A percentile compares a stretch with the other conserved stretches of the same genome.
These are phyloP conservation scores for Pseudorhombus dupliciocellatus DNA, from an alignment of 2,113 vertebrate genomes.

Conservation along the genomic window DNA sequence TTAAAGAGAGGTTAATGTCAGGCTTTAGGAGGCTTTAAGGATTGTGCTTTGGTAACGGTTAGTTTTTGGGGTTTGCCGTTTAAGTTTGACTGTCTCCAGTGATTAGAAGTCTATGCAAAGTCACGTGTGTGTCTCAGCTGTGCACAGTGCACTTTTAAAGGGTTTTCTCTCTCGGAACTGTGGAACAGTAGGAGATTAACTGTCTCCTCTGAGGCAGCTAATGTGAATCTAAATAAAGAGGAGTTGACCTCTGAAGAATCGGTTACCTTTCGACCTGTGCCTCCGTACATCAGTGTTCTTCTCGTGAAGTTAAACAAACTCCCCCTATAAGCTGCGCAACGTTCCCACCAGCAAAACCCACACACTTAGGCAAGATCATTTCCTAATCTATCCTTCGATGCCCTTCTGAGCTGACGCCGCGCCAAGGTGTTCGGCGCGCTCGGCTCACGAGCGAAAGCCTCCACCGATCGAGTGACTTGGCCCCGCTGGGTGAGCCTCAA, in stretches of 20 bases:
- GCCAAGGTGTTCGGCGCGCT: slow-evolving; percentile 35
- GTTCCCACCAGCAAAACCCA: background rate
- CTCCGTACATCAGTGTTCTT: slow-evolving; percentile 1
- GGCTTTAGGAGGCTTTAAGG: background rate
- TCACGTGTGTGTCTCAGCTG: slow-evolving; percentile 16
- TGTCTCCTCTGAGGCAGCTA: slow-evolving; percentile 26
- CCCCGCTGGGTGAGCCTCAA: slow-evolving; percentile 20
- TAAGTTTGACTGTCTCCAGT: too few relatives aligned
- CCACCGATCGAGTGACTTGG: slow-evolving; percentile 33
- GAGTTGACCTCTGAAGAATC: slow-evolving; percentile 20
- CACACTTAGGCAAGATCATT: slow-evolving; percentile 5
- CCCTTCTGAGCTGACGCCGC: slow-evolving; percentile 10
- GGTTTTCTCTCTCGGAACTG: slow-evolving; percentile 15
- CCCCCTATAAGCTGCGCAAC: background rate
- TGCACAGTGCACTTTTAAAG: slow-evolving; percentile 28
- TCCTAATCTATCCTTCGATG: slow-evolving; percentile 15
- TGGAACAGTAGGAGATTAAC: slow-evolving; percentile 30
- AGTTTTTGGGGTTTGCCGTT: background rate
- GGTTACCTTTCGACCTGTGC: slow-evolving; percentile 16
- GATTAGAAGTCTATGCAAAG: too few relatives aligned
- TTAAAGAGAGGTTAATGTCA: background rate
- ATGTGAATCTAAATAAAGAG: slow-evolving; percentile 43
- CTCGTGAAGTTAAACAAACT: background rate
- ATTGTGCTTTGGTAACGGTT: background rate
- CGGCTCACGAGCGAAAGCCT: slow-evolving; percentile 40